Conservation (phyloP, 2,797 vertebrate genomes). For the Myoxocephalus aenaeus region DNA sequence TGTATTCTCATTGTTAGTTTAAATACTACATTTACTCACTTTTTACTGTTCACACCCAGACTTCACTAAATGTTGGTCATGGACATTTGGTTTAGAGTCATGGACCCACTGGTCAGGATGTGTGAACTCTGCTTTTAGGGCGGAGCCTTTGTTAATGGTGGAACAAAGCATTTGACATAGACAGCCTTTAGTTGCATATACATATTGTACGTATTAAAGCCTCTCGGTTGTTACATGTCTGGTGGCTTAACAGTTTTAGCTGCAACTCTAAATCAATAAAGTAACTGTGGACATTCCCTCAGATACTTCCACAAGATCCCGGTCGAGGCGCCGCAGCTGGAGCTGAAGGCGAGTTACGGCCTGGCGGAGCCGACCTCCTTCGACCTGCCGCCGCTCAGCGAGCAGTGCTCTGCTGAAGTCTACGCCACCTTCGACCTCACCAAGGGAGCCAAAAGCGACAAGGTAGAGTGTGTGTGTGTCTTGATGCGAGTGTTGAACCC, state of each 20-base stretch:
- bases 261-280: not conserved
- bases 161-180: too few relatives aligned
- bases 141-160: too few relatives aligned
- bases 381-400: slow-evolving; percentile 87
- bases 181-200: not conserved
- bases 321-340: slow-evolving; percentile 91
- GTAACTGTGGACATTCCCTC: slow-evolving; percentile 26
- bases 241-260: not conserved
- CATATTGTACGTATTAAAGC: not conserved
- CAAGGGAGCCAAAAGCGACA: slow-evolving; percentile 92
- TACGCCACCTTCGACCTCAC: slow-evolving; percentile 95
- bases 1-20: too few relatives aligned
- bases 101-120: too few relatives aligned
- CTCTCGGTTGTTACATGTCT: not conserved
- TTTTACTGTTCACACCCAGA: too few relatives aligned
- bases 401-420: slow-evolving; percentile 90
- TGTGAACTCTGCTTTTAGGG: too few relatives aligned
- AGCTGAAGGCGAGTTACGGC: slow-evolving; percentile 96
- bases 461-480: slow-evolving; percentile 73
- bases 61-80: too few relatives aligned
- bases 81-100: too few relatives aligned
- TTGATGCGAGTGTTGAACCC: too few relatives aligned
- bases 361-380: slow-evolving; percentile 92
- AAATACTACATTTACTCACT: too few relatives aligned
- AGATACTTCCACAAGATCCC: slow-evolving; percentile 99